These are phyloP conservation scores for Clarias laeviceps DNA, from an alignment of 2,797 vertebrate species.

Conservation along the genomic window DNA sequence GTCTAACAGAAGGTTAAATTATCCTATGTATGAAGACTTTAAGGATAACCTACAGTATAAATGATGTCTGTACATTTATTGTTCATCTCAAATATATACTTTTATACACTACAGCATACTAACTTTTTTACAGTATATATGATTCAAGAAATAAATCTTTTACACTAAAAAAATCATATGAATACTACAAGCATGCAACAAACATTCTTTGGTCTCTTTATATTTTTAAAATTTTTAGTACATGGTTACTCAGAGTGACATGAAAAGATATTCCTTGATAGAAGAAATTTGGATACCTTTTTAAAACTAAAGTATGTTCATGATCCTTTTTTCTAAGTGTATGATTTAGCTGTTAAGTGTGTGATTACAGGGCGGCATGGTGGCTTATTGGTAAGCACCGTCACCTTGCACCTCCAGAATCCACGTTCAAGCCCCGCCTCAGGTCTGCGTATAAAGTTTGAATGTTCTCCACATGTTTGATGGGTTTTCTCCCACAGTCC, in stretches of 20 bases:
- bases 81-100: not conserved
- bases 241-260: not conserved
- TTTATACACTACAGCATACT: not conserved
- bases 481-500: no score
- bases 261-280: not conserved
- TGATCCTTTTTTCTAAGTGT: not conserved
- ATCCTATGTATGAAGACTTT: no score
- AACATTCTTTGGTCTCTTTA: not conserved
- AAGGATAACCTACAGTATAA: not conserved
- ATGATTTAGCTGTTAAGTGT: not conserved
- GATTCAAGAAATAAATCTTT: not conserved
- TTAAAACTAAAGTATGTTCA: not conserved
- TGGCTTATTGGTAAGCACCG: no score
- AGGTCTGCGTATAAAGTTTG: no score
- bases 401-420: no score
- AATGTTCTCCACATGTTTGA: no score
- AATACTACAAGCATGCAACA: not conserved
- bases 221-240: not conserved
- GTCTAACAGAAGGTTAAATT: no score
- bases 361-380: no score
- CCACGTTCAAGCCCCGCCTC: no score
- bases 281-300: not conserved
- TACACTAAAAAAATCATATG: not conserved
- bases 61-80: not conserved
- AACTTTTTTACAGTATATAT: not conserved